These are phyloP conservation scores for Phaethornis superciliosus DNA, from an alignment of 2,113 vertebrate genomes.

Conservation along the genomic window DNA sequence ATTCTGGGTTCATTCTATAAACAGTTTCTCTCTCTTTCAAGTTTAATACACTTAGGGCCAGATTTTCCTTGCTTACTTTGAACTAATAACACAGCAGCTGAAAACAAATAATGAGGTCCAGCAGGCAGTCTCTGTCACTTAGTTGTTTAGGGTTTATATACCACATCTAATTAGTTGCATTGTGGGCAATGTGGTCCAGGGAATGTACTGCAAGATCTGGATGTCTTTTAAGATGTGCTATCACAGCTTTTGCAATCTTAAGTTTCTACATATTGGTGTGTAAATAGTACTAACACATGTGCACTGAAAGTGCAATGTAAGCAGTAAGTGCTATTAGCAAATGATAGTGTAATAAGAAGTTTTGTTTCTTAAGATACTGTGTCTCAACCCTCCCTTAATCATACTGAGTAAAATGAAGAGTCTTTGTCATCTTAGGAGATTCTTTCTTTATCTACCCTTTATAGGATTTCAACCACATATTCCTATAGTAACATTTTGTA, in stretches of 20 bases:
- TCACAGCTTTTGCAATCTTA: neutral
- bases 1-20: neutral
- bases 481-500: neutral
- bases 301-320: neutral
- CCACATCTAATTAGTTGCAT: neutral
- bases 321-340: neutral
- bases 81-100: neutral
- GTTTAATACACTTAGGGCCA: neutral
- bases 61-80: neutral
- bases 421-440: neutral
- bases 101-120: neutral
- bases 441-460: neutral
- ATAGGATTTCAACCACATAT: neutral
- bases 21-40: neutral
- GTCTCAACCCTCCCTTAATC: neutral
- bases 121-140: neutral
- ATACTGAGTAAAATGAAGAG: neutral
- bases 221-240: neutral
- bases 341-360: neutral
- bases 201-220: neutral
- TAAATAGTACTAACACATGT: accelerated
- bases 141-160: neutral
- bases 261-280: neutral
- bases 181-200: neutral
- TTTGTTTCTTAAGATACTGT: neutral